phyloP scores from a whole-genome alignment of 1,140 invertebrate genomes.

The Drosophila santomea region DNA sequence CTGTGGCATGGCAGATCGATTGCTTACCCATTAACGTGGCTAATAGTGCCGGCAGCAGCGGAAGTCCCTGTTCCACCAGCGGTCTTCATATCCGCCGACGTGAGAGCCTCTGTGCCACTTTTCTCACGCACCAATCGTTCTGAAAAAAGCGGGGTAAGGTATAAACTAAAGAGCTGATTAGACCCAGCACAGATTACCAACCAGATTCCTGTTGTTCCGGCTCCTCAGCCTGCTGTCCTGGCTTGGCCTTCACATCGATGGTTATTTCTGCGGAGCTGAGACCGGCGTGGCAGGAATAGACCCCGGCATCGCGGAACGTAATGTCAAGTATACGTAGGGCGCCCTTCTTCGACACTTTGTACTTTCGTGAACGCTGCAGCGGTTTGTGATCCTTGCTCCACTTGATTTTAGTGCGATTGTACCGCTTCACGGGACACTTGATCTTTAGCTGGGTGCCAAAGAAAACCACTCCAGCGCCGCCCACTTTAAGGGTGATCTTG shows the following conservation, averaged over 20 bases:
- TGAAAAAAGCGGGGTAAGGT: slow-evolving; percentile 17
- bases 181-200: slow-evolving; percentile 20
- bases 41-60: slow-evolving; percentile 32
- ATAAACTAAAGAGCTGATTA: slow-evolving; percentile 28
- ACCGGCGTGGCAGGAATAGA: slow-evolving; percentile 93
- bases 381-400: slow-evolving; percentile 93
- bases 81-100: slow-evolving; percentile 81
- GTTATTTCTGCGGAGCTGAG: slow-evolving; percentile 90
- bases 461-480: slow-evolving; percentile 93
- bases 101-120: slow-evolving; percentile 80
- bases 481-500: slow-evolving; percentile 92
- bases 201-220: slow-evolving; percentile 87
- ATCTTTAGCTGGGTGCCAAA: slow-evolving; percentile 95
- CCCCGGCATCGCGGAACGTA: slow-evolving; percentile 90
- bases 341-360: slow-evolving; percentile 94
- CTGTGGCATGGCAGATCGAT: slow-evolving; percentile 15
- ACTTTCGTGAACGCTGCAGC: slow-evolving; percentile 90
- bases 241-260: slow-evolving; percentile 90
- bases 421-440: slow-evolving; percentile 94
- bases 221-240: slow-evolving; percentile 91
- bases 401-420: slow-evolving; percentile 91
- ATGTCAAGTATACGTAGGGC: slow-evolving; percentile 92
- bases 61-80: slow-evolving; percentile 16
- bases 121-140: slow-evolving; percentile 80
- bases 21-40: slow-evolving; percentile 72